A percentile compares a stretch with the other conserved stretches of the same genome.
Conservation (phyloP, 2,113 vertebrate genomes). For the Ctenomys sociabilis region DNA sequence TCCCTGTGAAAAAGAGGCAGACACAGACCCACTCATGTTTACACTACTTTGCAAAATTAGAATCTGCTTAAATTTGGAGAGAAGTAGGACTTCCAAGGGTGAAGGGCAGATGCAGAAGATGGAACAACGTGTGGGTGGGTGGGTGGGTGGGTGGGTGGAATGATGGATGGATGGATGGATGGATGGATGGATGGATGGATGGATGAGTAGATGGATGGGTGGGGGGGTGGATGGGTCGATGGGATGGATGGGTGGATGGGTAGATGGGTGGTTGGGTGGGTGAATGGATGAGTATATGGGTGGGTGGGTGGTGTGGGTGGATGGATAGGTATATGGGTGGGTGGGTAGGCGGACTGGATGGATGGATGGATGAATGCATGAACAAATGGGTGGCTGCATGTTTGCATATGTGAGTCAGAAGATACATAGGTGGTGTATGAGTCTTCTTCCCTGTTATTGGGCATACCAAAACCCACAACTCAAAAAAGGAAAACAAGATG, state of each 20-base stretch:
- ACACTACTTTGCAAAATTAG: neutral
- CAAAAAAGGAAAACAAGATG: neutral
- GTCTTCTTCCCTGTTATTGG: neutral
- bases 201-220: neutral
- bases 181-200: neutral
- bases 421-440: neutral
- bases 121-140: neutral
- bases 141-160: too few relatives aligned
- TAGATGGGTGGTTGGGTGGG: neutral
- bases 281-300: neutral
- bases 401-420: neutral
- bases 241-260: neutral
- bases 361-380: too few relatives aligned
- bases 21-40: neutral
- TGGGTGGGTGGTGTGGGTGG: too few relatives aligned
- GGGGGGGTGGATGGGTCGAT: neutral
- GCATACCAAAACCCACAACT: neutral
- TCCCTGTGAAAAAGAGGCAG: constrained; percentile 3
- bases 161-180: too few relatives aligned
- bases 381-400: too few relatives aligned
- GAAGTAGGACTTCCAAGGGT: neutral
- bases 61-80: constrained; percentile 56
- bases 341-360: neutral
- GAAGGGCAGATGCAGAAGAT: neutral
- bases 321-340: neutral